Evolutionary conservation across 2,888 invertebrate species (phyloP).

Genomic region (Monochamus alternatus): DNA sequence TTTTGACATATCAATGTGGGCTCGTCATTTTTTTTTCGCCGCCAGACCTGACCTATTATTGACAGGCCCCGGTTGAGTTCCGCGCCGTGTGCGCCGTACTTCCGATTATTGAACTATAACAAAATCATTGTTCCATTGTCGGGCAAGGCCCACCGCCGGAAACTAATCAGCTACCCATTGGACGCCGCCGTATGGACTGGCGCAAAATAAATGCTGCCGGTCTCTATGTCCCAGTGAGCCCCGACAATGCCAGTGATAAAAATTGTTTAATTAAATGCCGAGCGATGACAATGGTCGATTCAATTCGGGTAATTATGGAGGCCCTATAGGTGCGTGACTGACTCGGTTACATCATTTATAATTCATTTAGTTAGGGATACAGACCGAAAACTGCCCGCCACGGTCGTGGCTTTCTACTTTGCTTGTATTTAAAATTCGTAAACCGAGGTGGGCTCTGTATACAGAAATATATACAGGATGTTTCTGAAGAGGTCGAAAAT

Average conservation of each 20-base stretch:
- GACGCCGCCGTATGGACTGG: conserved; percentile 22
- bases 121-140: conserved; percentile 64
- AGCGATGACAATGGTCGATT: conserved; percentile 4
- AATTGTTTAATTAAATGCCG: conserved; percentile 30
- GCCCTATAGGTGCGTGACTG: not conserved
- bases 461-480: too few species aligned
- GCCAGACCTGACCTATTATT: conserved; percentile 5
- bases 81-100: conserved; percentile 55
- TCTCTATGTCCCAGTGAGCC: conserved; percentile 19
- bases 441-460: too few species aligned
- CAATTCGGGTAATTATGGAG: conserved; percentile 4
- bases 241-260: conserved; percentile 24
- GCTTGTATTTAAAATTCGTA: too few species aligned
- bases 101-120: conserved; percentile 64
- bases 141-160: conserved; percentile 60
- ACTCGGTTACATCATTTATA: too few species aligned
- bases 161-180: conserved; percentile 63
- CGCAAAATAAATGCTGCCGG: conserved; percentile 26
- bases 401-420: too few species aligned
- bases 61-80: conserved; percentile 45
- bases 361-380: not conserved
- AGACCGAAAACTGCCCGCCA: too few species aligned
- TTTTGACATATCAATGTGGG: not conserved
- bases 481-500: too few species aligned
- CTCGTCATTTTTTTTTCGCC: conserved; percentile 12